Percentiles rank a stretch among this genome's conserved stretches.
Evolutionary conservation across 1,140 invertebrate species (phyloP).

Genomic region (Drosophila arawakana): DNA sequence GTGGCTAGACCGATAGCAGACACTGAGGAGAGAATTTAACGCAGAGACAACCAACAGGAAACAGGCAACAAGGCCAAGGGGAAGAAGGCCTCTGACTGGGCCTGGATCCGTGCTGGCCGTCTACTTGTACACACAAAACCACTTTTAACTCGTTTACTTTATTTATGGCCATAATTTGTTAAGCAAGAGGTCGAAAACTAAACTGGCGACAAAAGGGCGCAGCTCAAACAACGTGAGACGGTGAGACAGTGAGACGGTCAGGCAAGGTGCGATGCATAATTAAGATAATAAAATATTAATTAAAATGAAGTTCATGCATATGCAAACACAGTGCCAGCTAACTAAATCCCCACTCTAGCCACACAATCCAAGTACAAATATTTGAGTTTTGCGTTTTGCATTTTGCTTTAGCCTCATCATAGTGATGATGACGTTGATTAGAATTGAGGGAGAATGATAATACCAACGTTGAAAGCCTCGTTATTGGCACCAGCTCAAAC

Average conservation of each 20-base stretch:
- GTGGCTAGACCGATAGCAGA: constrained; percentile 63
- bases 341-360: constrained; percentile 21
- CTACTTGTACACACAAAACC: constrained; percentile 80
- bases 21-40: constrained; percentile 42
- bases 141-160: constrained; percentile 86
- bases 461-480: constrained; percentile 73
- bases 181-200: constrained; percentile 80
- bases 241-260: constrained; percentile 8
- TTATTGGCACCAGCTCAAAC: constrained; percentile 58
- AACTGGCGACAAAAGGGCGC: constrained; percentile 68
- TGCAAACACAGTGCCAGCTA: constrained; percentile 57
- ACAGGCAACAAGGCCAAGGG: constrained; percentile 1
- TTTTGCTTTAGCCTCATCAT: constrained; percentile 32
- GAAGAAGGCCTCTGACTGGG: constrained; percentile 10
- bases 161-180: constrained; percentile 84
- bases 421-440: constrained; percentile 72
- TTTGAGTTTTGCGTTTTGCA: constrained; percentile 40
- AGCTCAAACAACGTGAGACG: constrained; percentile 15
- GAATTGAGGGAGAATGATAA: constrained; percentile 40
- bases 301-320: constrained; percentile 82
- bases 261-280: constrained; percentile 83
- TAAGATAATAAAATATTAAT: constrained; percentile 84
- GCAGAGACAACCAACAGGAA: constrained; percentile 11
- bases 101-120: constrained; percentile 56
- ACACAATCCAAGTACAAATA: constrained; percentile 63